Evolutionary conservation across 53 echinoderm and acorn worm genomes (phyloP), one percentile per base, ranked within the genome.

Genomic region (Echinometra lucunter): DNA sequence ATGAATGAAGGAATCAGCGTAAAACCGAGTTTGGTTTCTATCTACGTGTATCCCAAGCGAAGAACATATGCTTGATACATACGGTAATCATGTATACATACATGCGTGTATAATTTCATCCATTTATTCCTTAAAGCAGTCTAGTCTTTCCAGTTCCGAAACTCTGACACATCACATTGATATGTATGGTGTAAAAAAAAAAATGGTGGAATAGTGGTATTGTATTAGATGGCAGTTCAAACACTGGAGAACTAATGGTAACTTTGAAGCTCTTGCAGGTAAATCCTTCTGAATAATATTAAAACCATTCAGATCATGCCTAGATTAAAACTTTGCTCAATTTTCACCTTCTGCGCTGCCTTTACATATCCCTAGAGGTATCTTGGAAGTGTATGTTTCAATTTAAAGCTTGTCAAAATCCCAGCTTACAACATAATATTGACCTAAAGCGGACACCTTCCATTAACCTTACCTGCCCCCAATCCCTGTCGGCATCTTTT

Each of bases 371-470:
- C 85, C 85, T 15, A 85, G 85, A 49, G 85, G 21, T 18, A n/a
- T 85, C 53, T 11, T 85, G 30, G 47, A 28, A 47, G 85, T n/a
- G 85, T 85, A 85, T 85, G 85, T 85, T 85, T 85, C 85, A 85
- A 85, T 85, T 49, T 85, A 85, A 49, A 47, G 49, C 85, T 85
- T 49, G 85, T 85, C 85, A 49, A 85, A 81, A 85, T n/a, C 85
- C 85, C 30, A 45, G 49, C 47, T 85, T 85, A 85, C 85, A 47
- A 85, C 85, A 85, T 85, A 85, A 85, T 85, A 85, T 85, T 85
- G 85, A 85, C 85, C 90, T 63, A 58, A 37, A 58, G 60, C 60
- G 90, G 90, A 90, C 90, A 90, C 90, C 21, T 90, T 90, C 90
- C 42, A 90, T 90, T 90, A 90, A 90, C 90, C 90, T 37, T 23